A percentile compares a stretch with the other conserved stretches of the same genome.
phyloP scores from a whole-genome alignment of 1,140 invertebrate species.

The Holotrichia oblita region DNA sequence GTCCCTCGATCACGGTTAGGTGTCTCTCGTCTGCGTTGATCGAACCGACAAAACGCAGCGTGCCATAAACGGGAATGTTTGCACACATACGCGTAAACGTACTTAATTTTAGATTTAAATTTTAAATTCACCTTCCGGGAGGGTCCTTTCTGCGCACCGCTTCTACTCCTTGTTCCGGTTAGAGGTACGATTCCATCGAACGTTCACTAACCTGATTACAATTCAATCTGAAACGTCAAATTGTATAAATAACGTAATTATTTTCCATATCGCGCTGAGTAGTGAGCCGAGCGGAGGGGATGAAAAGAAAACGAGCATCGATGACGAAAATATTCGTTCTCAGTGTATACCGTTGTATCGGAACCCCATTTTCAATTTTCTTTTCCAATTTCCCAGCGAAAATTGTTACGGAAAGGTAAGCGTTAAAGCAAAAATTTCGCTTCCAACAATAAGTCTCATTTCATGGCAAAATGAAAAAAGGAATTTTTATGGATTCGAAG shows the following conservation, averaged over 20 bases:
- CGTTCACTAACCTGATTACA: conserved; percentile 27
- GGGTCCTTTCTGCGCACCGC: background rate
- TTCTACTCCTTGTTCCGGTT: background rate
- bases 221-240: conserved; percentile 39
- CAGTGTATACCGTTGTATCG: conserved; percentile 15
- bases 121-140: conserved; percentile 36
- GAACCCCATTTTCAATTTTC: conserved; percentile 29
- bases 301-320: conserved; percentile 4
- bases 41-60: background rate
- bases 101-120: conserved; percentile 15
- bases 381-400: conserved; percentile 25
- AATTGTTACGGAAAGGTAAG: conserved; percentile 30
- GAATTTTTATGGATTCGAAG: conserved; percentile 13
- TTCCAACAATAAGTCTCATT: background rate
- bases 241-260: conserved; percentile 39
- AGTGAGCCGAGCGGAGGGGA: background rate
- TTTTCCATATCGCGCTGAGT: conserved; percentile 11
- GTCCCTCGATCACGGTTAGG: background rate
- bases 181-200: background rate
- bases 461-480: conserved; percentile 7
- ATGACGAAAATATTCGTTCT: conserved; percentile 13
- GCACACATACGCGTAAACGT: background rate
- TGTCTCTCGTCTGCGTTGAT: background rate
- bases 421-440: conserved; percentile 29
- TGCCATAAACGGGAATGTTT: background rate